Evolutionary conservation across 1,140 invertebrate species (phyloP), one percentile per base, ranked within the genome.

Genomic region (Drosophila ogumai): DNA sequence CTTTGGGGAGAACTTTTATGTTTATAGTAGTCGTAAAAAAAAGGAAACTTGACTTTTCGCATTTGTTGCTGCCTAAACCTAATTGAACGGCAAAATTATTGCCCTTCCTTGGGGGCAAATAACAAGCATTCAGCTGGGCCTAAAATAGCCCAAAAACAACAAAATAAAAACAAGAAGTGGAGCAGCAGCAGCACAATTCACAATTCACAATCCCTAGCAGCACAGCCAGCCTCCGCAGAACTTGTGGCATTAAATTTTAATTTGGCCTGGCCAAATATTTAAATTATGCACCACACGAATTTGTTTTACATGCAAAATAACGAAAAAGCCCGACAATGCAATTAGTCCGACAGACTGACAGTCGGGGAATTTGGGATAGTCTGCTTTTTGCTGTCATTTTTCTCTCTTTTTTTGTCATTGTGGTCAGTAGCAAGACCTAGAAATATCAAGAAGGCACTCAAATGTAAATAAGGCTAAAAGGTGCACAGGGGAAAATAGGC

Each of bases 1-100:
- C 76, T 67, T 66, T 50, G 46, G 85, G 85, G 63, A 71, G 69
- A 84, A 84, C 66, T 88, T 88, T 88, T 88, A 88, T 88, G 69
- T 90, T 88, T 90, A 86, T 86, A 75, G 82, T 71, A 69, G 79
- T 73, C 63, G 71, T 82, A 88, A 86, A 86, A 79, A 60, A 44
- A 67, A 60, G 64, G 63, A 75, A 63, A 78, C 60, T 74, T 85
- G 74, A 86, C 79, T 84, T 84, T 84, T 67, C 78, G 68, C 78
- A 78, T 75, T 76, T 79, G 74, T 86, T 79, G 77, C 69, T 87
- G 65, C 82, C 79, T 77, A 79, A 90, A 85, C 72, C 85, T 88
- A 88, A 88, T 88, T 90, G 85, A 88, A 90, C 85, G 71, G 86
- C 74, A 75, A 85, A 88, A 88, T 90, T 88, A 90, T 90, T 81